Conservation (phyloP, 2,797 vertebrate species). For the Parambassis ranga region DNA sequence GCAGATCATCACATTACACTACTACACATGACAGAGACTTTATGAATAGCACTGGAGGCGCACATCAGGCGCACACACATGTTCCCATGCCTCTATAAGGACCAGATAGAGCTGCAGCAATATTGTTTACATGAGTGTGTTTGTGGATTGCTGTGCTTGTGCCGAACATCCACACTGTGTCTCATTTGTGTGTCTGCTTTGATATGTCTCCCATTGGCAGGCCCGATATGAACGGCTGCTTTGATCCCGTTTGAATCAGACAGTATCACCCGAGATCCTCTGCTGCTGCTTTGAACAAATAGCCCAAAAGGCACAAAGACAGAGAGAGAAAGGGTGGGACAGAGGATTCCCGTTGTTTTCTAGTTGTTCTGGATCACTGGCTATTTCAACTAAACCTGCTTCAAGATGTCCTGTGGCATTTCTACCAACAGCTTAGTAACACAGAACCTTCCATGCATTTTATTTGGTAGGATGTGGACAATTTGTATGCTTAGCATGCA, state of each 20-base stretch:
- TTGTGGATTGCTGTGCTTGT: background rate
- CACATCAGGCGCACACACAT: background rate
- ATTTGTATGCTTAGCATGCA: background rate
- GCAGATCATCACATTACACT: background rate
- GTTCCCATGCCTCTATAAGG: background rate
- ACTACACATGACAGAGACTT: too few species aligned
- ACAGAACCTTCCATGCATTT: background rate
- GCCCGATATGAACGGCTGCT: conserved; percentile 44
- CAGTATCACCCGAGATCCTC: conserved; percentile 38
- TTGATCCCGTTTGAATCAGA: conserved; percentile 62
- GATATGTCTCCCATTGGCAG: conserved; percentile 51
- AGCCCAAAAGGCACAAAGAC: conserved; percentile 31
- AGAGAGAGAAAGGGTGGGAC: background rate
- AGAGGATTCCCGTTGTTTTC: conserved; percentile 21
- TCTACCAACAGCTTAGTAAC: background rate
- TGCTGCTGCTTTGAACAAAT: conserved; percentile 55
- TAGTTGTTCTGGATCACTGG: background rate
- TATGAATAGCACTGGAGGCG: background rate
- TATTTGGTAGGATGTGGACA: too few species aligned
- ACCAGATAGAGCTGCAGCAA: background rate
- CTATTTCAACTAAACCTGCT: conserved; percentile 10
- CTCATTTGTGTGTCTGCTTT: conserved; percentile 37
- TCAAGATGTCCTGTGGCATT: background rate
- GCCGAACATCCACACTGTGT: background rate
- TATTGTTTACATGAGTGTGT: background rate